Evolutionary conservation across 2,888 invertebrate genomes (phyloP).

Genomic region (Keiferia lycopersicella): DNA sequence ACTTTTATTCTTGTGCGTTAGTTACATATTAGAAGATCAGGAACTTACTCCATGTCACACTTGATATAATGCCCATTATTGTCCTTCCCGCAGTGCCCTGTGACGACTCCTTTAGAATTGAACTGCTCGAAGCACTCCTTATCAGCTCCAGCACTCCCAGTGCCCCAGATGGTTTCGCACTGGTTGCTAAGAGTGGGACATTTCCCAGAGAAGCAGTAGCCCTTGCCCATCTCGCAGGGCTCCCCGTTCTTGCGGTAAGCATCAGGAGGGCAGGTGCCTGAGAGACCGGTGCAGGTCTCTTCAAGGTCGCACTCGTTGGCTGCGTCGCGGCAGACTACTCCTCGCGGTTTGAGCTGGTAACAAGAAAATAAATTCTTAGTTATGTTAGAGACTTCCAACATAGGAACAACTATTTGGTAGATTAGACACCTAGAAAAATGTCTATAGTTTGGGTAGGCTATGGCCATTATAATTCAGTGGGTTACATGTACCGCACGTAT

Average conservation of each 20-base stretch:
- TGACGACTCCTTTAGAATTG: slow-evolving; percentile 96
- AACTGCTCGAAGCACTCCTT: slow-evolving; percentile 96
- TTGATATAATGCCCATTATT: slow-evolving; percentile 88
- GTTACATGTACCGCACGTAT: too few species aligned
- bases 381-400: too few species aligned
- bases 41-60: slow-evolving; percentile 91
- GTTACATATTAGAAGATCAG: neutral
- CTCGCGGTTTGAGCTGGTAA: slow-evolving; percentile 85
- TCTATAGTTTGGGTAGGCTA: too few species aligned
- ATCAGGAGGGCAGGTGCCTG: slow-evolving; percentile 94
- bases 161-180: slow-evolving; percentile 97
- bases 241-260: slow-evolving; percentile 96
- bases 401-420: too few species aligned
- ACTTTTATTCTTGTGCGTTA: too few species aligned
- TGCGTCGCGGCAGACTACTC: slow-evolving; percentile 91
- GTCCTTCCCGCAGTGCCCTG: slow-evolving; percentile 97
- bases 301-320: slow-evolving; percentile 97
- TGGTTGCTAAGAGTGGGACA: slow-evolving; percentile 94
- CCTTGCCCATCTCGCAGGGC: slow-evolving; percentile 87
- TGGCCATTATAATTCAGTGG: too few species aligned
- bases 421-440: too few species aligned
- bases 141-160: slow-evolving; percentile 90
- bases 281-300: slow-evolving; percentile 94
- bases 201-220: slow-evolving; percentile 95
- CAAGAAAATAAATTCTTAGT: neutral